Evolutionary conservation across 2,113 vertebrate species (phyloP), one percentile per base, ranked within the genome.

Genomic region (Bettongia penicillata): DNA sequence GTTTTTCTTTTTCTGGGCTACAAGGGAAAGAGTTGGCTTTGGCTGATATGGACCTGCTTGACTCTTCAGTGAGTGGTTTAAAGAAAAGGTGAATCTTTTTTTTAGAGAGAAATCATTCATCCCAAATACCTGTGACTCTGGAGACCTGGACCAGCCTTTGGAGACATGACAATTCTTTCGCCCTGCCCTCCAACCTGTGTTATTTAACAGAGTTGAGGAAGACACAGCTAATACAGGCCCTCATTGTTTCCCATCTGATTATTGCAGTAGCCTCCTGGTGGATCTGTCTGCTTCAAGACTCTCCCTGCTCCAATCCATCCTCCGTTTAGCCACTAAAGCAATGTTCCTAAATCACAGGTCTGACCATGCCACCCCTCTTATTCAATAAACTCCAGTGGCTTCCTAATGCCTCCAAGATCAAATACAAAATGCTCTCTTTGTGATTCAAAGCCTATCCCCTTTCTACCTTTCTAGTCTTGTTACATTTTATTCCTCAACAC

Each of bases 1-100:
- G 14, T 92, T 51, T 91, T 91, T 52, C 90, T 1, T 93, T 93
- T 93, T 23, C 91, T 19, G 51, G 96, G 95, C 31, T 53, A 24
- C 90, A 95, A 93, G 37, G 52, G 94, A 55, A 0, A 2, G 48
- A 93, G 51, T 96, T 93, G 93, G 95, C 8, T 90, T 94, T 53
- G 68, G 89, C 89, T 95, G 93, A 95, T 68, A 89, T 8, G 93
- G 95, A 91, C 98, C 7, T 31, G 25, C n/a, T 90, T 49, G 0
- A 43, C 92, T 49, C 89, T 93, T 11, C n/a, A 43, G 68, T 43
- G 5, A 84, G 19, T 43, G 68, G 43, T 84, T 84, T 84, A 84
- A 43, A 23, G 68, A 43, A 84, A 43, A 84, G 7, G 19, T 16
- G 1, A 84, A 19, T 43, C 68, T 23, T 43, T 84, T 77, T 43